Conservation (phyloP, 1,140 invertebrate species). For the Theocolax elegans region DNA sequence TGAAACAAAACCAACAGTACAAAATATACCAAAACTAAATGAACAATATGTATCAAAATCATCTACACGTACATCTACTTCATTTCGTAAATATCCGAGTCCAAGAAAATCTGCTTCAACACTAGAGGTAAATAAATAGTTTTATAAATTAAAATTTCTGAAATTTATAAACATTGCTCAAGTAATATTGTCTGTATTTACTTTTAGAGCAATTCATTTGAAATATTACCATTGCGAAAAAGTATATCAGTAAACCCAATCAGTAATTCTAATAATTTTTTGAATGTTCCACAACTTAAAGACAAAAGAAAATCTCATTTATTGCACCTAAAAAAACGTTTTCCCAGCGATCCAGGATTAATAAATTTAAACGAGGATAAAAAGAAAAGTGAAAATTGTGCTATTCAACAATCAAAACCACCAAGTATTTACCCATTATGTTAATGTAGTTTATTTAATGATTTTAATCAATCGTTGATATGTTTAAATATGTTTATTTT, state of each 20-base stretch:
- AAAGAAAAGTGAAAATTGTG: neutral
- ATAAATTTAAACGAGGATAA: neutral
- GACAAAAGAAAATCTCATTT: constrained; percentile 45
- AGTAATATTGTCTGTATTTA: neutral
- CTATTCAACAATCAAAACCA: no score
- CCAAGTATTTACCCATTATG: no score
- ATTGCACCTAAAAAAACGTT: constrained; percentile 47
- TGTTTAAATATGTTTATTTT: neutral
- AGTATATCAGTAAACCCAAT: constrained; percentile 43
- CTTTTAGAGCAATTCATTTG: constrained; percentile 29
- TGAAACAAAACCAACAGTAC: constrained; percentile 7
- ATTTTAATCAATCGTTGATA: neutral
- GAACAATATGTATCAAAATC: constrained; percentile 4
- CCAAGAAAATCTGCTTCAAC: constrained; percentile 42
- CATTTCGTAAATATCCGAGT: constrained; percentile 36
- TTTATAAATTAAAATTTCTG: constrained; percentile 10
- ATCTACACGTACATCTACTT: neutral
- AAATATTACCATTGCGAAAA: constrained; percentile 35
- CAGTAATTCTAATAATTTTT: constrained; percentile 7
- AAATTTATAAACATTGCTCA: neutral
- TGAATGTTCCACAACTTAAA: constrained; percentile 13
- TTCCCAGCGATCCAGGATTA: constrained; percentile 47
- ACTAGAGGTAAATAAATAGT: constrained; percentile 46
- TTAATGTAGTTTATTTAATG: neutral
- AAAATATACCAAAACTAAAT: neutral